A percentile compares a stretch with the other conserved stretches of the same genome.
Evolutionary conservation across 2,113 vertebrate species (phyloP).

Genomic region (Dinomys branickii): DNA sequence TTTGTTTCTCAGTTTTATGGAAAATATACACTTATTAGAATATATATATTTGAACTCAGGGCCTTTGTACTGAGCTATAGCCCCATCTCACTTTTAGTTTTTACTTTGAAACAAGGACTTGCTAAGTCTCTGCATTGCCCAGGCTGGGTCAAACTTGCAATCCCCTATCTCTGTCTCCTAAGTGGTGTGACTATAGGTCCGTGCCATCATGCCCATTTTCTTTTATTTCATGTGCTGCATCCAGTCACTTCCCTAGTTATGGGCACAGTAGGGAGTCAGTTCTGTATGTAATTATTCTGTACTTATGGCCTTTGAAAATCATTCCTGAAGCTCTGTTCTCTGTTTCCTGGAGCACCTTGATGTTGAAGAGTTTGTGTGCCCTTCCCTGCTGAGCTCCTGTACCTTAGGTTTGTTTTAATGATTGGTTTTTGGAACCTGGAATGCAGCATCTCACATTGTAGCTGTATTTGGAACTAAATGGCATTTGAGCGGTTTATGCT

Average conservation of each 20-base stretch:
- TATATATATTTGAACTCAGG: too few relatives aligned
- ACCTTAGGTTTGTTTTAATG: not conserved
- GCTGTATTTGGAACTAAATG: not conserved
- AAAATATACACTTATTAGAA: not conserved
- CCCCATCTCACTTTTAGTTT: not conserved
- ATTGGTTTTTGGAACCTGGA: not conserved
- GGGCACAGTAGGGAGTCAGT: not conserved
- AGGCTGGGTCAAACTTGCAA: not conserved
- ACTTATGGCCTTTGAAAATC: not conserved
- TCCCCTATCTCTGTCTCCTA: too few relatives aligned
- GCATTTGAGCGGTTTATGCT: not conserved
- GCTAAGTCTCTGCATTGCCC: not conserved
- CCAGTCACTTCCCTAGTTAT: not conserved
- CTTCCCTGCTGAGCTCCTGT: not conserved
- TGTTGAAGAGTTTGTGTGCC: not conserved
- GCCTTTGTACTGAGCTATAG: not conserved
- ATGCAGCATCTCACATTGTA: not conserved
- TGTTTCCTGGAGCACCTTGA: not conserved
- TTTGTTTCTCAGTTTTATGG: not conserved
- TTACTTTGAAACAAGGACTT: not conserved
- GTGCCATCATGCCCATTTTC: not conserved
- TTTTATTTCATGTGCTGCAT: not conserved
- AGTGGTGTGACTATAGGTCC: too few relatives aligned
- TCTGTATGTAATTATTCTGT: not conserved
- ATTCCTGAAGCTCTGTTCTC: not conserved